These are phyloP conservation scores for Catajapyx aquilonaris DNA, from an alignment of 1,140 invertebrate species.

Conservation along the genomic window DNA sequence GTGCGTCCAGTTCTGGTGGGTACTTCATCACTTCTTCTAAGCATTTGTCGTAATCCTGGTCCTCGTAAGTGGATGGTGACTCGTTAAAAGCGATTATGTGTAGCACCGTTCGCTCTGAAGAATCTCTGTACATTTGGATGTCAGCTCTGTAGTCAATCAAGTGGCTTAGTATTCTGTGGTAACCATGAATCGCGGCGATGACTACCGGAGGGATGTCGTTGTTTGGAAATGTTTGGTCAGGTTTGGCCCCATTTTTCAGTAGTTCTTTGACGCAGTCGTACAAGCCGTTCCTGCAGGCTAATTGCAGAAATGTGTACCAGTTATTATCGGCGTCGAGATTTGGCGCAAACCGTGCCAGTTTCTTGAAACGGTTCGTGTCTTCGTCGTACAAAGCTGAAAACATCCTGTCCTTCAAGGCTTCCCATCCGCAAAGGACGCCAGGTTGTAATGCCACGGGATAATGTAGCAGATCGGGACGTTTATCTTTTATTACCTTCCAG, in stretches of 20 bases:
- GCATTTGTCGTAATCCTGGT: slow-evolving; percentile 9
- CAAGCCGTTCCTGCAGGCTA: slow-evolving; percentile 34
- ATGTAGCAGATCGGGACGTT: no score
- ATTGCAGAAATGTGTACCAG: slow-evolving; percentile 30
- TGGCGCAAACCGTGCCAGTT: no score
- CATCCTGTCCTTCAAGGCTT: no score
- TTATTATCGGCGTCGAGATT: slow-evolving; percentile 24
- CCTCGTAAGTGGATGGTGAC: slow-evolving; percentile 22
- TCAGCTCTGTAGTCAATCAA: slow-evolving; percentile 28
- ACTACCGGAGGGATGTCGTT: slow-evolving; percentile 24
- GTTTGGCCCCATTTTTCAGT: slow-evolving; percentile 28
- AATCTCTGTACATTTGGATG: slow-evolving; percentile 22
- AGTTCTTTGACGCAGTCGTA: slow-evolving; percentile 29
- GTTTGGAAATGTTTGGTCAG: slow-evolving; percentile 16
- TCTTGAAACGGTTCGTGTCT: no score
- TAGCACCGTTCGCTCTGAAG: slow-evolving; percentile 21
- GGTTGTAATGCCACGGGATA: no score
- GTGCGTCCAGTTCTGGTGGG: slow-evolving; percentile 22
- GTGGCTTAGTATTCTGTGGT: slow-evolving; percentile 32
- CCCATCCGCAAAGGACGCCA: no score
- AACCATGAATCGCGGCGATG: slow-evolving; percentile 35
- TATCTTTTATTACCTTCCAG: no score
- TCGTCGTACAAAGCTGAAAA: no score
- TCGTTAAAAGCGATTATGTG: slow-evolving; percentile 30
- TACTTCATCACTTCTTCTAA: no score